phyloP scores from a whole-genome alignment of 2,113 vertebrate genomes.

The Theropithecus gelada region DNA sequence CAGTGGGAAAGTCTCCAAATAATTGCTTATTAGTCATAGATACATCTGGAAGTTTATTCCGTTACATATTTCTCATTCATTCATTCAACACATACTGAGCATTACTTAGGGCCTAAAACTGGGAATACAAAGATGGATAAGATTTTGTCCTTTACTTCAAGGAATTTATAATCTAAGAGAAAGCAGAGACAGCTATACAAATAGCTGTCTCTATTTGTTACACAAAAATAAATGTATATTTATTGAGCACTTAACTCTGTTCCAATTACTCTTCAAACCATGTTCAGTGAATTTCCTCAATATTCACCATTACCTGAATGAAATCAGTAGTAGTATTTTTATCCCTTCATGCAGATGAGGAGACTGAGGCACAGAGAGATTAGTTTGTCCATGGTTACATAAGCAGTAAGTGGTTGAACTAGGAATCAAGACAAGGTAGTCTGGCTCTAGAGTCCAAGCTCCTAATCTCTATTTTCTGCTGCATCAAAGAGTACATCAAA shows the following conservation, averaged over 20 bases:
- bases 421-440: neutral
- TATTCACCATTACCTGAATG: neutral
- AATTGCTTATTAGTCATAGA: neutral
- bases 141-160: neutral
- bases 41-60: neutral
- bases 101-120: neutral
- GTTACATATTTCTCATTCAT: neutral
- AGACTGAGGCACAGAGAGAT: neutral
- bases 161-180: neutral
- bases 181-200: neutral
- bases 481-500: neutral
- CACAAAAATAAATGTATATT: neutral
- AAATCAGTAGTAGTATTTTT: neutral
- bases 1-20: neutral
- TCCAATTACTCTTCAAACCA: neutral
- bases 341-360: neutral
- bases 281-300: neutral
- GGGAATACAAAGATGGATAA: neutral
- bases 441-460: neutral
- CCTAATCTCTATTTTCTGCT: neutral
- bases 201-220: neutral
- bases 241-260: neutral
- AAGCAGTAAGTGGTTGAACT: neutral
- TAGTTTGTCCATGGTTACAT: neutral
- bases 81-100: neutral